phyloP scores from a whole-genome alignment of 2,797 vertebrate species.

The Xiphophorus birchmanni region DNA sequence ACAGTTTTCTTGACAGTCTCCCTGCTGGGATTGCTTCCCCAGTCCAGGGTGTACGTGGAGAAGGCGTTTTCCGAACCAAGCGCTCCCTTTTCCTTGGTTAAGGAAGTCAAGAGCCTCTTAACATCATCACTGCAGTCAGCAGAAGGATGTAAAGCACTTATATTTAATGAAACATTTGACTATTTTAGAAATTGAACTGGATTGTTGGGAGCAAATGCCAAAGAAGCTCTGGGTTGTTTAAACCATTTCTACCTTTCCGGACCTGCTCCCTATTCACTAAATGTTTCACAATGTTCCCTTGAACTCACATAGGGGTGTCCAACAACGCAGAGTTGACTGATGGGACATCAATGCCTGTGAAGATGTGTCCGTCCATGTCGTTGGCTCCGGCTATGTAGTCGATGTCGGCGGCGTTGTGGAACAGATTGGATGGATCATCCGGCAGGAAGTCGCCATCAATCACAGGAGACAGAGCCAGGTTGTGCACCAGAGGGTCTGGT shows the following conservation, averaged over 20 bases:
- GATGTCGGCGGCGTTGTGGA: constrained; percentile 84
- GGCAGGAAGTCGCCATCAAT: constrained; percentile 93
- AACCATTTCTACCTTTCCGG: neutral
- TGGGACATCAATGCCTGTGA: constrained; percentile 83
- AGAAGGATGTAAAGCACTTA: neutral
- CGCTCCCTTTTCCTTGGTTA: constrained; percentile 79
- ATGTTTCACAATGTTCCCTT: neutral
- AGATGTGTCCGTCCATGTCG: constrained; percentile 92
- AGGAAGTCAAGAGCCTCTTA: constrained; percentile 73
- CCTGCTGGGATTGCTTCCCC: constrained; percentile 74
- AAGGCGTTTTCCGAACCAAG: constrained; percentile 70
- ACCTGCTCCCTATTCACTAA: neutral
- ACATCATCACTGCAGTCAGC: constrained; percentile 76
- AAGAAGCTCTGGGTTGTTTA: neutral
- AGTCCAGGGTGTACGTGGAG: constrained; percentile 78
- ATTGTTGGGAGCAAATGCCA: neutral
- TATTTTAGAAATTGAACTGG: neutral
- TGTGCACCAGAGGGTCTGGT: constrained; percentile 81
- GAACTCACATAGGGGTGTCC: constrained; percentile 78
- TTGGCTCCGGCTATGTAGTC: constrained; percentile 90
- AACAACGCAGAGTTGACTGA: constrained; percentile 76
- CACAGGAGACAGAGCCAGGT: constrained; percentile 83
- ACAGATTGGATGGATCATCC: constrained; percentile 82
- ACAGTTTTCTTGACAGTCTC: constrained; percentile 85
- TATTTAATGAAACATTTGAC: constrained; percentile 2